Percentiles rank a stretch among this genome's conserved stretches.
These are phyloP conservation scores for Romanogobio albipinnatus DNA, from an alignment of 2,113 vertebrate species.

Conservation along the genomic window DNA sequence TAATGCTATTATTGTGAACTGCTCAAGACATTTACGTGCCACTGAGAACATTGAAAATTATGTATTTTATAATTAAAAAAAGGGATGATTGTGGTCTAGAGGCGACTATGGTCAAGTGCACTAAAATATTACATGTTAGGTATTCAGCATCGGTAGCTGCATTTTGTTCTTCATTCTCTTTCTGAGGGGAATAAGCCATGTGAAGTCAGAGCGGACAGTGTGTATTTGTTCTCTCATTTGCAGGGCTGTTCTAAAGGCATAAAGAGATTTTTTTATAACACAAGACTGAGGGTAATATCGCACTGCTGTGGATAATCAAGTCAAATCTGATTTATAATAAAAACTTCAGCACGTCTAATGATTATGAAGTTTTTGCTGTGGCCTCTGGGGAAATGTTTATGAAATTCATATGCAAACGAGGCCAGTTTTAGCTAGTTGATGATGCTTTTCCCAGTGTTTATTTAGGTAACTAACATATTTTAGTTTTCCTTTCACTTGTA, in stretches of 20 bases:
- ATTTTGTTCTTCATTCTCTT: neutral
- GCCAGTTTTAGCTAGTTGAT: neutral
- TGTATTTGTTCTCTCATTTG: neutral
- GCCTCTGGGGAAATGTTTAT: neutral
- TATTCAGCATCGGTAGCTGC: neutral
- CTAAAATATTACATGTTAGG: constrained; percentile 8
- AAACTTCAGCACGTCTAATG: constrained; percentile 44
- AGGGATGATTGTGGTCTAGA: neutral
- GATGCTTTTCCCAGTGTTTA: neutral
- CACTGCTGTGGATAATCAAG: constrained; percentile 73
- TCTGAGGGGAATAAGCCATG: neutral
- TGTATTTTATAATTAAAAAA: neutral
- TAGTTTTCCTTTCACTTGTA: neutral
- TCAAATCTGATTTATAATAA: constrained; percentile 64
- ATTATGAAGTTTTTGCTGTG: neutral
- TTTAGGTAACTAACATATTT: neutral
- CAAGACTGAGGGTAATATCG: constrained; percentile 50
- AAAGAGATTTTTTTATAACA: neutral
- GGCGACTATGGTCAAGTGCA: neutral
- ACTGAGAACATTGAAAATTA: neutral
- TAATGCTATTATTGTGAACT: neutral
- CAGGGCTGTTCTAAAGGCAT: neutral
- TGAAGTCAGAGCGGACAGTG: neutral
- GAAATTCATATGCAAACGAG: neutral
- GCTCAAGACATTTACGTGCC: neutral